These are phyloP conservation scores for Camponotus pennsylvanicus DNA, from an alignment of 1,140 invertebrate species.

Conservation along the genomic window DNA sequence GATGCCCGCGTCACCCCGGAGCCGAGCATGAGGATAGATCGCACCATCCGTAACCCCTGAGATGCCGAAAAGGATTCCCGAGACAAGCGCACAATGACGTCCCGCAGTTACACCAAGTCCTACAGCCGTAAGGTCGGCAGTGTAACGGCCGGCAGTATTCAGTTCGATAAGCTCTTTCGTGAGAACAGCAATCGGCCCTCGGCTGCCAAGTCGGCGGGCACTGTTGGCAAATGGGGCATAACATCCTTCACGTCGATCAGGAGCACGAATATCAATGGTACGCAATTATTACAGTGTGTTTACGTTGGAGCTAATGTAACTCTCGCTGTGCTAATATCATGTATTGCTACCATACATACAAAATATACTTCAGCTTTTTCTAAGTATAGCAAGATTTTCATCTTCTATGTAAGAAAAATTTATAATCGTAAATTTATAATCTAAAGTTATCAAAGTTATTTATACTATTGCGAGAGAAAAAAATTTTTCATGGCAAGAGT, in stretches of 20 bases:
- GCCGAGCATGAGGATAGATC: constrained; percentile 72
- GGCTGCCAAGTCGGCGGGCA: constrained; percentile 94
- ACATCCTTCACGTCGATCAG: constrained; percentile 96
- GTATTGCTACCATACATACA: not conserved
- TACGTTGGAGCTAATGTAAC: not conserved
- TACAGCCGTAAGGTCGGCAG: constrained; percentile 86
- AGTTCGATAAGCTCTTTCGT: constrained; percentile 92
- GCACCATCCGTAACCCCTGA: constrained; percentile 71
- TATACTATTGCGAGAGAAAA: too few species aligned
- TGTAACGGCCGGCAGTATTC: constrained; percentile 88
- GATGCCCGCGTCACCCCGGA: constrained; percentile 14
- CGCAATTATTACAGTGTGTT: constrained; percentile 66
- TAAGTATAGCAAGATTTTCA: too few species aligned
- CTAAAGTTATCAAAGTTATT: too few species aligned
- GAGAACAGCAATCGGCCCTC: constrained; percentile 95
- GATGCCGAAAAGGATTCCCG: constrained; percentile 72
- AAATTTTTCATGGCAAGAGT: not conserved
- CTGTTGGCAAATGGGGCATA: constrained; percentile 97
- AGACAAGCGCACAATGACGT: constrained; percentile 84
- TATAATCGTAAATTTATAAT: too few species aligned
- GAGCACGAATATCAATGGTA: constrained; percentile 91
- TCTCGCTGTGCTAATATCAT: too few species aligned
- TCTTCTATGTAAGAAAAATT: too few species aligned
- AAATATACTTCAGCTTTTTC: not conserved
- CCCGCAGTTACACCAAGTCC: constrained; percentile 88